Conservation (phyloP, 2,113 vertebrate species). For the Tiliqua scincoides region DNA sequence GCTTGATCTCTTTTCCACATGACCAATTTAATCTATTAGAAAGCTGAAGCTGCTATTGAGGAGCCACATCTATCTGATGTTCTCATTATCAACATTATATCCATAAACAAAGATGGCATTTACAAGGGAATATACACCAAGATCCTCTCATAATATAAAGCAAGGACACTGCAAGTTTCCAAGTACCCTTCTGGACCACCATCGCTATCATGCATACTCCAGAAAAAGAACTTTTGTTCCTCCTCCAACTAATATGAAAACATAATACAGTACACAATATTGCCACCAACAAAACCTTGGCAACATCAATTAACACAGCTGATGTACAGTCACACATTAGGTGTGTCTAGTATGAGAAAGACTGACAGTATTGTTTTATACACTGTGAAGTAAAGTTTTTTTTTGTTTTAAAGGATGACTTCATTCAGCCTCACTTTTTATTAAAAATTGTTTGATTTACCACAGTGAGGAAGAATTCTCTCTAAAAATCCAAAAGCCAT, state of each 20-base stretch:
- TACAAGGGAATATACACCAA: background rate
- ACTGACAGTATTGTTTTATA: background rate
- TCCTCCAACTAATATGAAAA: background rate
- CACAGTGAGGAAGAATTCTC: background rate
- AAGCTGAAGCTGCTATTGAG: background rate
- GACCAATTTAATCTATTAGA: background rate
- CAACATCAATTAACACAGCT: background rate
- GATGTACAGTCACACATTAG: background rate
- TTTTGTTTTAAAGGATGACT: background rate
- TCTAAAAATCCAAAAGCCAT: background rate
- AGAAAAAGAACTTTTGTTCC: background rate
- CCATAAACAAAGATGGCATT: background rate
- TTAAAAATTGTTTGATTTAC: background rate
- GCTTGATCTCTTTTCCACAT: background rate
- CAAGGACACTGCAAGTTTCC: background rate
- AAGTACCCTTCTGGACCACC: too few relatives aligned
- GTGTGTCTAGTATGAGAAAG: background rate
- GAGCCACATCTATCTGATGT: background rate
- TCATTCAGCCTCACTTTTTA: background rate
- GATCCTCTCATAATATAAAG: background rate
- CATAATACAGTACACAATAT: background rate
- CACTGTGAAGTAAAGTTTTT: background rate
- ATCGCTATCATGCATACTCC: background rate
- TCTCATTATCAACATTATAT: background rate
- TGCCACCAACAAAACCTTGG: background rate